Conservation (phyloP, 2,797 vertebrate species). For the Enteromius treurensis region DNA sequence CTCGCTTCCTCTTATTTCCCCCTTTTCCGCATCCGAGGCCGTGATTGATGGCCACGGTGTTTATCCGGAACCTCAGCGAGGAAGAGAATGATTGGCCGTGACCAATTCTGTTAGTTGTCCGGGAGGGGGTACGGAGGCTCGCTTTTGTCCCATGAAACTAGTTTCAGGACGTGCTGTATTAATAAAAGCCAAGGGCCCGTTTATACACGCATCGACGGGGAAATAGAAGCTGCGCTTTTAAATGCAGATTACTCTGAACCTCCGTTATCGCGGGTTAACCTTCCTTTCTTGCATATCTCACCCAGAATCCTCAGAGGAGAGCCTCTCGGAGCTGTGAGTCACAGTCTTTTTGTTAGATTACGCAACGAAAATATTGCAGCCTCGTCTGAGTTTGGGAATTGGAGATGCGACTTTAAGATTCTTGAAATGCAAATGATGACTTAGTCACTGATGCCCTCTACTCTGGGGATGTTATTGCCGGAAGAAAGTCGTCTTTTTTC, state of each 20-base stretch:
- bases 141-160: slow-evolving; percentile 22
- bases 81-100: slow-evolving; percentile 56
- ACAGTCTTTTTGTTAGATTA: slow-evolving; percentile 37
- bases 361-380: slow-evolving; percentile 27
- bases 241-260: slow-evolving; percentile 33
- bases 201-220: not conserved
- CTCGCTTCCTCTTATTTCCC: slow-evolving; percentile 40
- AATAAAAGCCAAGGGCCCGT: slow-evolving; percentile 14
- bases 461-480: not conserved
- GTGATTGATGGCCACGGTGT: slow-evolving; percentile 56
- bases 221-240: slow-evolving; percentile 20
- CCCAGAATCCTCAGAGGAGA: slow-evolving; percentile 31
- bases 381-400: slow-evolving; percentile 27
- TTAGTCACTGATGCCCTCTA: slow-evolving; percentile 16
- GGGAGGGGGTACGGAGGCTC: slow-evolving; percentile 7
- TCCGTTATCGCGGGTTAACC: slow-evolving; percentile 31
- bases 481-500: not conserved
- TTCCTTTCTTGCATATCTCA: slow-evolving; percentile 31
- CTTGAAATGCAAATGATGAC: slow-evolving; percentile 39
- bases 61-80: slow-evolving; percentile 42
- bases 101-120: slow-evolving; percentile 56
- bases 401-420: slow-evolving; percentile 25
- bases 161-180: slow-evolving; percentile 5
- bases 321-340: slow-evolving; percentile 25
- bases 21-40: slow-evolving; percentile 37